Conservation (phyloP, 2,113 vertebrate genomes). For the Grallaria varia region DNA sequence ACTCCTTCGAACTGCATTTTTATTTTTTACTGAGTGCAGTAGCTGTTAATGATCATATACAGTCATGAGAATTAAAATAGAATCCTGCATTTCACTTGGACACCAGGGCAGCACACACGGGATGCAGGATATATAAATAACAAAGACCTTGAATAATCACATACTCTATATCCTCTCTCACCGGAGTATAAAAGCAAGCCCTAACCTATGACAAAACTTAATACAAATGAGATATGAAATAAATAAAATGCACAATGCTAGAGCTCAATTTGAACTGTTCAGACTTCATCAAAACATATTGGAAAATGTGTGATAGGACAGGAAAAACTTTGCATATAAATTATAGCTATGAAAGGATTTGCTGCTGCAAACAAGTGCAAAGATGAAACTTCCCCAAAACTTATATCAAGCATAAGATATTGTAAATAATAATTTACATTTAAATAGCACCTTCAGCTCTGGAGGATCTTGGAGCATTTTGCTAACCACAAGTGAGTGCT, state of each 20-base stretch:
- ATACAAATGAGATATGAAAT: conserved; percentile 67
- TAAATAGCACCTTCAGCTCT: conserved; percentile 50
- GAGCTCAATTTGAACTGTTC: conserved; percentile 66
- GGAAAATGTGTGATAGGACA: conserved; percentile 64
- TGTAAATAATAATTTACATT: conserved; percentile 72
- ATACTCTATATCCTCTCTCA: conserved; percentile 61
- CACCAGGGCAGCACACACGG: conserved; percentile 16
- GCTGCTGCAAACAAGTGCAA: conserved; percentile 60
- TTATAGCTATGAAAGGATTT: conserved; percentile 67
- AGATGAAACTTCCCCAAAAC: conserved; percentile 61
- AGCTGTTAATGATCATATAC: conserved; percentile 63
- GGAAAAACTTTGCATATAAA: conserved; percentile 71
- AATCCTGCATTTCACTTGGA: conserved; percentile 49
- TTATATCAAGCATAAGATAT: conserved; percentile 47
- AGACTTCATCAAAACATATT: conserved; percentile 66
- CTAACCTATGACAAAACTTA: conserved; percentile 68
- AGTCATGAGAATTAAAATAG: conserved; percentile 63
- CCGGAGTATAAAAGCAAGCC: conserved; percentile 61
- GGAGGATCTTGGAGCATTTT: conserved; percentile 6
- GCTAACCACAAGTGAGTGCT: not conserved
- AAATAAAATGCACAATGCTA: conserved; percentile 67
- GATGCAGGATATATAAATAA: conserved; percentile 69
- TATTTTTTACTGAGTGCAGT: conserved; percentile 40
- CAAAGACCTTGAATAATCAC: conserved; percentile 71
- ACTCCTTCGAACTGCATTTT: conserved; percentile 36